phyloP scores from a whole-genome alignment of 2,113 vertebrate genomes.

The Todiramphus saurophagus region DNA sequence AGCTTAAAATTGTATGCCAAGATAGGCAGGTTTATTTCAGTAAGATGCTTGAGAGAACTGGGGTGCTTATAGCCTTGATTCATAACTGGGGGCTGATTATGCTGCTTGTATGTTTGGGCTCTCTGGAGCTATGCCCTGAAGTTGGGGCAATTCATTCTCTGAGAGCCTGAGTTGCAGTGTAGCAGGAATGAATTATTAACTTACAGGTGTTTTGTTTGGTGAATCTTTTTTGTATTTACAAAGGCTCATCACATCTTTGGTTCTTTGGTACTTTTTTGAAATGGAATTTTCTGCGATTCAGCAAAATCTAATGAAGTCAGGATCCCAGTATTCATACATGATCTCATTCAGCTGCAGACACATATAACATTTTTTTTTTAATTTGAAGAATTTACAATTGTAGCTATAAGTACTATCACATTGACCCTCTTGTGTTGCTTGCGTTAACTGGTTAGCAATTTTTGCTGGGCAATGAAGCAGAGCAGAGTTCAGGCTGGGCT shows the following conservation, averaged over 20 bases:
- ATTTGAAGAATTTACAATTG: not conserved
- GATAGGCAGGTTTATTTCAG: not conserved
- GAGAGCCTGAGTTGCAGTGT: not conserved
- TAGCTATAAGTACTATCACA: not conserved
- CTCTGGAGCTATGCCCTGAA: not conserved
- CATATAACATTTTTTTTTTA: not conserved
- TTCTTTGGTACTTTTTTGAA: not conserved
- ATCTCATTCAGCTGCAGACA: not conserved
- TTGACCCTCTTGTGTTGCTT: not conserved
- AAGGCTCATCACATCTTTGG: slow-evolving; percentile 16
- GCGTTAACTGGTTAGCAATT: slow-evolving; percentile 10
- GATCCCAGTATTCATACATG: not conserved
- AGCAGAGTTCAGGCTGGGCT: slow-evolving; percentile 3
- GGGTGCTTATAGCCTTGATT: not conserved
- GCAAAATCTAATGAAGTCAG: not conserved
- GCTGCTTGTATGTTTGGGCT: not conserved
- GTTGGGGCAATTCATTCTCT: not conserved
- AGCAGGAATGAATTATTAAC: not conserved
- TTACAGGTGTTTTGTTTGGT: not conserved
- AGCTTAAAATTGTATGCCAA: not conserved
- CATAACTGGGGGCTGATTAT: not conserved
- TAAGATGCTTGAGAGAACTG: not conserved
- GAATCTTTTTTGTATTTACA: not conserved
- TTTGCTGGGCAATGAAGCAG: slow-evolving; percentile 34
- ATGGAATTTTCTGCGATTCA: slow-evolving; percentile 12